These are phyloP conservation scores for Coregonus ussuriensis DNA, from an alignment of 2,797 vertebrate species.

Conservation along the genomic window DNA sequence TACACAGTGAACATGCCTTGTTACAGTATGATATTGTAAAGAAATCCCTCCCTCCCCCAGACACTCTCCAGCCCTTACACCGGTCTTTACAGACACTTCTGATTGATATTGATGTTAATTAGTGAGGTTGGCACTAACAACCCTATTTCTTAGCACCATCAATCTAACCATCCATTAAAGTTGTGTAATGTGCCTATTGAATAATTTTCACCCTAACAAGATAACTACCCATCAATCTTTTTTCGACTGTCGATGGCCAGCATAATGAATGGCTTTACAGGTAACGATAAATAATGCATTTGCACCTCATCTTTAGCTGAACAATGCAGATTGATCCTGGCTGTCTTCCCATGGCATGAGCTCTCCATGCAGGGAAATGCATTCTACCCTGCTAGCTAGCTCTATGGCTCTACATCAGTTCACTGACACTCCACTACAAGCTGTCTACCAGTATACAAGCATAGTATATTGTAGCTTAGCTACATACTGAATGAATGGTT, in stretches of 20 bases:
- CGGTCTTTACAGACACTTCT: slow-evolving; percentile 42
- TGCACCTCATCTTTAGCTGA: slow-evolving; percentile 45
- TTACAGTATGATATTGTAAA: neutral
- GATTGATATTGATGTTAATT: slow-evolving; percentile 68
- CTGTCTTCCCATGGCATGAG: neutral
- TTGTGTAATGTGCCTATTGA: slow-evolving; percentile 58
- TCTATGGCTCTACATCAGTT: neutral
- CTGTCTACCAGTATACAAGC: too few relatives aligned
- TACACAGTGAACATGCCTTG: neutral
- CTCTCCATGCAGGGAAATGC: neutral
- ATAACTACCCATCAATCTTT: slow-evolving; percentile 66
- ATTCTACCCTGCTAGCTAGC: neutral
- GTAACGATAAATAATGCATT: slow-evolving; percentile 66
- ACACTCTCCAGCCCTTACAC: slow-evolving; percentile 23
- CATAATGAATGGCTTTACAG: slow-evolving; percentile 64
- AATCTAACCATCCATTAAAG: slow-evolving; percentile 66
- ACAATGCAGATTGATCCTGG: slow-evolving; percentile 47
- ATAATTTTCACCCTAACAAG: slow-evolving; percentile 61
- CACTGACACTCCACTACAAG: neutral
- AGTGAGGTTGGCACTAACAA: slow-evolving; percentile 52
- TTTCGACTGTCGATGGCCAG: slow-evolving; percentile 60
- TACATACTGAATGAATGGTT: too few relatives aligned
- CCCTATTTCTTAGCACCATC: slow-evolving; percentile 56
- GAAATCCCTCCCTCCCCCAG: neutral
- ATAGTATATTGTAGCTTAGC: too few relatives aligned